Conservation (phyloP, 2,113 vertebrate species). For the Pseudorhombus dupliciocellatus region DNA sequence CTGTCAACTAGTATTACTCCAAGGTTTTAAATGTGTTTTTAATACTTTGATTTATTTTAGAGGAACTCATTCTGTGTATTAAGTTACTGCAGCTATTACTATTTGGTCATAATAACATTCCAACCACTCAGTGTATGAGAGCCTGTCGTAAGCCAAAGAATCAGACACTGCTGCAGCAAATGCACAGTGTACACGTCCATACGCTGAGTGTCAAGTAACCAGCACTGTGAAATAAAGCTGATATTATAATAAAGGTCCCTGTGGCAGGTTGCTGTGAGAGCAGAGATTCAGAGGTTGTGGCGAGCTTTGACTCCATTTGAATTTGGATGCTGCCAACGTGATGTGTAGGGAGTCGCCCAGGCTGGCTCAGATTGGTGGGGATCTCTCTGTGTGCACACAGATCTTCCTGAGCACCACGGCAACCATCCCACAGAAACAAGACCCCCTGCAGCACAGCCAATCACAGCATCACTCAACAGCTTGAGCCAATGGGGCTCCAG, state of each 20-base stretch:
- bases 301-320: constrained; percentile 60
- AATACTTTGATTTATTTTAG: neutral
- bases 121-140: constrained; percentile 13
- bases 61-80: too few relatives aligned
- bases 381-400: constrained; percentile 75
- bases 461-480: constrained; percentile 53
- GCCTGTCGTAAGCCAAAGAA: constrained; percentile 3
- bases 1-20: neutral
- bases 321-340: constrained; percentile 47
- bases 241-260: neutral
- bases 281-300: constrained; percentile 38
- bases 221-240: constrained; percentile 7
- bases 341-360: constrained; percentile 70
- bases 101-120: constrained; percentile 2
- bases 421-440: constrained; percentile 85
- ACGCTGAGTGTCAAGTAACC: neutral
- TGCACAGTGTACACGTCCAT: neutral
- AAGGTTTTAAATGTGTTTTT: neutral
- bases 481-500: constrained; percentile 63
- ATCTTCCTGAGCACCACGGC: constrained; percentile 86
- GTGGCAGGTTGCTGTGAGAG: constrained; percentile 10
- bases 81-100: neutral
- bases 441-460: constrained; percentile 77
- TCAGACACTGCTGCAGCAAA: constrained; percentile 5
- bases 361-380: constrained; percentile 77